A percentile compares a stretch with the other conserved stretches of the same genome.
phyloP scores from a whole-genome alignment of 2,888 invertebrate species.

The Tipula helvola region DNA sequence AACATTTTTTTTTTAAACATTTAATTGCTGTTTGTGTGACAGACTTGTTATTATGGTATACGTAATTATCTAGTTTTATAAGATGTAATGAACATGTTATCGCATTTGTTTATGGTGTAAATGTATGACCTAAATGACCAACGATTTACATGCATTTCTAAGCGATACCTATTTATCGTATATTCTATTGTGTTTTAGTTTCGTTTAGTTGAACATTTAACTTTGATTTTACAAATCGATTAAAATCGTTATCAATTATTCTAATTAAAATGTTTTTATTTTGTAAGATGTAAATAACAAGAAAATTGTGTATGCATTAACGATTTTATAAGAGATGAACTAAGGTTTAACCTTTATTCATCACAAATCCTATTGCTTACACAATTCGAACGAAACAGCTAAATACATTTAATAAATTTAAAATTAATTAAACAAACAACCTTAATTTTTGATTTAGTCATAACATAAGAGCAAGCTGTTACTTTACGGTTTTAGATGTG shows the following conservation, averaged over 20 bases:
- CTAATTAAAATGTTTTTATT: background rate
- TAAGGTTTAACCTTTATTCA: background rate
- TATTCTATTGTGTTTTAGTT: background rate
- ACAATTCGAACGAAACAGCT: too few species aligned
- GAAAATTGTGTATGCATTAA: background rate
- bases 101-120: background rate
- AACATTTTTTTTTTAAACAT: background rate
- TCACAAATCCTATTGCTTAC: background rate
- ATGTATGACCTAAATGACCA: background rate
- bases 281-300: too few species aligned
- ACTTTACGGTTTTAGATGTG: too few species aligned
- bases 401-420: too few species aligned
- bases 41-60: background rate
- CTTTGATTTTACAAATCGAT: background rate
- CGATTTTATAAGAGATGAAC: background rate
- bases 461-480: too few species aligned
- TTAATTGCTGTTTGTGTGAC: background rate
- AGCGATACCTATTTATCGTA: background rate
- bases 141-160: background rate
- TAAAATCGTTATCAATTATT: background rate
- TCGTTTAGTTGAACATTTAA: background rate
- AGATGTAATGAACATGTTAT: background rate
- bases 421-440: too few species aligned
- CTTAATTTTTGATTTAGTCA: too few species aligned
- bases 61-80: background rate